Evolutionary conservation across 2,888 invertebrate genomes (phyloP).

Genomic region (Panopea generosa): DNA sequence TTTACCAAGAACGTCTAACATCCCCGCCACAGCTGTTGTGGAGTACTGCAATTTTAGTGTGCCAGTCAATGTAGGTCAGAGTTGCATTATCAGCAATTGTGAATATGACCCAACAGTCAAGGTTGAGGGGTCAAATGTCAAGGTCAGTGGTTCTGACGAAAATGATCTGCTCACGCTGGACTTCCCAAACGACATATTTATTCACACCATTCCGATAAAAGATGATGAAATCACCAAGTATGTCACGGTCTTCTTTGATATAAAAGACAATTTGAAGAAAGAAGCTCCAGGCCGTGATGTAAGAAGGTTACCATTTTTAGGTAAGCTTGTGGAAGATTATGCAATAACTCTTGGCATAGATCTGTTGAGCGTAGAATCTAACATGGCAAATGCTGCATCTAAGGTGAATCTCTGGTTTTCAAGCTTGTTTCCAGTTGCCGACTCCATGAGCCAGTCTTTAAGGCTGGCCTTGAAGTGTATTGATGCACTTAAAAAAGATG

Average conservation of each 20-base stretch:
- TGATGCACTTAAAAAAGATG: conserved; percentile 46
- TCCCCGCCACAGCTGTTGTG: conserved; percentile 76
- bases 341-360: conserved; percentile 24
- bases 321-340: conserved; percentile 59
- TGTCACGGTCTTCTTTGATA: conserved; percentile 80
- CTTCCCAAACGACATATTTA: conserved; percentile 71
- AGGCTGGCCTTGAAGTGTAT: conserved; percentile 63
- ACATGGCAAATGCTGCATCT: conserved; percentile 3
- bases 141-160: neutral
- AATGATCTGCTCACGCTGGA: conserved; percentile 7
- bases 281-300: conserved; percentile 48
- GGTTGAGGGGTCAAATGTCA: neutral
- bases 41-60: conserved; percentile 84
- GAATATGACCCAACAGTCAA: conserved; percentile 48
- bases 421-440: conserved; percentile 75
- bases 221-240: conserved; percentile 63
- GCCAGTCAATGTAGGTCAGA: conserved; percentile 75
- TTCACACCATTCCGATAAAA: conserved; percentile 81
- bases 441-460: conserved; percentile 76
- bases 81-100: conserved; percentile 85
- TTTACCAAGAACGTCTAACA: conserved; percentile 66
- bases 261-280: conserved; percentile 82
- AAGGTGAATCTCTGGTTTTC: conserved; percentile 76
- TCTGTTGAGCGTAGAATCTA: conserved; percentile 7
- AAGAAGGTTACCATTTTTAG: conserved; percentile 68